Conservation (phyloP, 2,888 invertebrate genomes). For the Xestia ashworthii region DNA sequence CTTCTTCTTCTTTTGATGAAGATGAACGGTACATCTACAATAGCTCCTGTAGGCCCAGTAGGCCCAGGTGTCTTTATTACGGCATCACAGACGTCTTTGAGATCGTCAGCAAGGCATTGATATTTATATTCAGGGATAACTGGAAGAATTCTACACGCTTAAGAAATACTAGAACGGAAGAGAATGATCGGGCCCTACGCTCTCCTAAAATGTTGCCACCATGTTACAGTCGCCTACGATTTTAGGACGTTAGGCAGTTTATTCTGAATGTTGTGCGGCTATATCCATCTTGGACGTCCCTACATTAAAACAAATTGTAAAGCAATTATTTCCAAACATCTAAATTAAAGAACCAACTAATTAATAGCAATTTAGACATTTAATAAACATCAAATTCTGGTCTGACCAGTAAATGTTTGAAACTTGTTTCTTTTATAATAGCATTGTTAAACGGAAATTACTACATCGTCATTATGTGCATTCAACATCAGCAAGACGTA, state of each 20-base stretch:
- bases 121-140: neutral
- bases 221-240: neutral
- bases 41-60: neutral
- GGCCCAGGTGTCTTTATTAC: neutral
- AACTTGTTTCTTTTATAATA: slow-evolving; percentile 7
- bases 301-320: neutral
- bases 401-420: slow-evolving; percentile 10
- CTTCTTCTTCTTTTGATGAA: neutral
- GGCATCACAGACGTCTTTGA: neutral
- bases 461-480: slow-evolving; percentile 14
- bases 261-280: neutral
- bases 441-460: slow-evolving; percentile 14
- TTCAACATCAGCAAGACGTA: slow-evolving; percentile 2
- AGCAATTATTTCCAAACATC: slow-evolving; percentile 5
- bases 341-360: neutral
- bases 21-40: neutral
- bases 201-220: neutral
- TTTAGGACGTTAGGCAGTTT: neutral
- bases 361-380: neutral
- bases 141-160: neutral
- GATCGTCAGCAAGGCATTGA: too few relatives aligned
- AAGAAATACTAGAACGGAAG: neutral
- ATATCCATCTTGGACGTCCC: neutral
- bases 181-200: neutral
- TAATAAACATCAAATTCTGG: neutral